A percentile compares a stretch with the other conserved stretches of the same genome.
These are phyloP conservation scores for Cephus spinipes DNA, from an alignment of 2,888 invertebrate species.

Conservation along the genomic window DNA sequence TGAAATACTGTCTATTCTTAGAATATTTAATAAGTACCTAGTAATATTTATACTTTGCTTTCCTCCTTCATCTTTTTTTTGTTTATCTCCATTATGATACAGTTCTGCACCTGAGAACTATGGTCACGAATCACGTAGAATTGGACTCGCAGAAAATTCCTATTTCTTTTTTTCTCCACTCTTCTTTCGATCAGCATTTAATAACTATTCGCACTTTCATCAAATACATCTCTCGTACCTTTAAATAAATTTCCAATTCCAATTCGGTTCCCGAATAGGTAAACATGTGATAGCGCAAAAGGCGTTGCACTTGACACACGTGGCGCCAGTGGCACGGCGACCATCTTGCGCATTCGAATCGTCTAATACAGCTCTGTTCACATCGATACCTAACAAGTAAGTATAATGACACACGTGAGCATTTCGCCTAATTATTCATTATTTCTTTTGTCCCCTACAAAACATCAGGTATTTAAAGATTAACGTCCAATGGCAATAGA, in stretches of 20 bases:
- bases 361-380: background rate
- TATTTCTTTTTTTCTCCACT: background rate
- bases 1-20: slow-evolving; percentile 45
- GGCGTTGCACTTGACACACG: background rate
- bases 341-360: background rate
- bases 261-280: background rate
- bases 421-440: background rate
- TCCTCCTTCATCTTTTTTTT: background rate
- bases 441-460: background rate
- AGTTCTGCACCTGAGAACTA: slow-evolving; percentile 41
- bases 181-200: background rate
- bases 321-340: background rate
- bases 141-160: background rate
- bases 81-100: slow-evolving; percentile 27
- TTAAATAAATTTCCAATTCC: background rate
- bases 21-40: slow-evolving; percentile 43
- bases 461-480: background rate
- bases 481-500: background rate
- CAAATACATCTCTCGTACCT: background rate
- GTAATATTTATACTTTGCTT: slow-evolving; percentile 33
- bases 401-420: background rate
- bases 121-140: slow-evolving; percentile 14
- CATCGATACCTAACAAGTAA: background rate
- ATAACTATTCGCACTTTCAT: background rate
- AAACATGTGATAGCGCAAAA: background rate